Base-by-base conservation (phyloP, 1,140 invertebrate genomes). In the Sminthurinus signatus region DNA sequence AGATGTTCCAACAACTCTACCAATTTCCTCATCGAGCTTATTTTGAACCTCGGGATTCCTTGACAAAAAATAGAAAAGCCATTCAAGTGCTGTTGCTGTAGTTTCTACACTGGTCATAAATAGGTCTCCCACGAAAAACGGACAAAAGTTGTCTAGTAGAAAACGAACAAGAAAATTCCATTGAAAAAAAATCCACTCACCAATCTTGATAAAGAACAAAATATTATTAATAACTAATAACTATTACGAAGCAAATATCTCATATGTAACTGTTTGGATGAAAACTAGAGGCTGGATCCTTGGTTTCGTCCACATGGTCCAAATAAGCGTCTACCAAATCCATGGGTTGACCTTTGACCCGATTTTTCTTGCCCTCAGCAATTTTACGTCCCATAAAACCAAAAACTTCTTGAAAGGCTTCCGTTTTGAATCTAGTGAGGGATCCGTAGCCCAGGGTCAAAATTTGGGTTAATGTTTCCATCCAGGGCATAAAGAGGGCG, bases 41-140 rank as follows among this genome's bases (percentile, higher is more conserved):
- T 77, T 68, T 74, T 93, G 89, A 1, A 88, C 76, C 17, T 85
- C 80, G 57, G 81, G 80, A 65, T 88, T 75, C 50, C 84, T 75
- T 0, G 86, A 74, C 73, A 88, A 81, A 19, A 82, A 78, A 42
- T 89, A 77, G 29, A 93, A 77, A 0, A 83, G 79, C 76, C 90
- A 88, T 60, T 85, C 82, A 1, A 92, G 72, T 0, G 85, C 83
- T 25, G 80, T 83, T 32, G 86, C 82, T 0, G 88, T 91, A 0
- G 88, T 91, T 46, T 81, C 80, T 1, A 46, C 56, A 1, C 62
- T 54, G 32, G 52, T 54, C 12, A 42, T 19, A 46, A 64, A 50
- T 27, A 51, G 2, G 19, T 51, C 60, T 1, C 39, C 17, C 56
- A 36, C 32, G 5, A 36, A 36, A 36, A 36, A 8, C 32, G n/a